Percentiles rank a stretch among this genome's conserved stretches.
Evolutionary conservation across 2,797 vertebrate genomes (phyloP).

Genomic region (Poecilia picta): DNA sequence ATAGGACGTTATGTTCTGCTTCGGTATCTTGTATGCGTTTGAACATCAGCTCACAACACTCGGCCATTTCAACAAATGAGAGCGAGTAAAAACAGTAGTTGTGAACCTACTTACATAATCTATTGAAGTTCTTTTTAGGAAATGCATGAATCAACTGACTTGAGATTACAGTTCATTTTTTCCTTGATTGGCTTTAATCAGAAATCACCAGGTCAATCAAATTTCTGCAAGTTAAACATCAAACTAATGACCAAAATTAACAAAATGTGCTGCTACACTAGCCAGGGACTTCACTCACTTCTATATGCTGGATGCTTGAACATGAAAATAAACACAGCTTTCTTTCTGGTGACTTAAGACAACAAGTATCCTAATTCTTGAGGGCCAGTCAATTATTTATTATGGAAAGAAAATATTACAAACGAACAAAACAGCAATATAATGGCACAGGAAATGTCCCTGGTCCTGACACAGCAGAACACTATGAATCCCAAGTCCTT

Average conservation of each 20-base stretch:
- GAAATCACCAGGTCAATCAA: background rate
- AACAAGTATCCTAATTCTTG: background rate
- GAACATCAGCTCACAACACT: slow-evolving; percentile 23
- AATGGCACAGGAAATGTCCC: background rate
- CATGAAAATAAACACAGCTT: background rate
- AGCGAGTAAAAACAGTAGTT: background rate
- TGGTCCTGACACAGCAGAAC: background rate
- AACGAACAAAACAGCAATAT: background rate
- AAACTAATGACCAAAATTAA: background rate
- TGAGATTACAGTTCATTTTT: background rate
- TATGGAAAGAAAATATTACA: background rate
- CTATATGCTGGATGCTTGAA: background rate
- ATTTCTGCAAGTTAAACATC: background rate
- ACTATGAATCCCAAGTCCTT: background rate
- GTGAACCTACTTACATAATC: background rate
- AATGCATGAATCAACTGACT: background rate
- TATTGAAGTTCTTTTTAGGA: background rate
- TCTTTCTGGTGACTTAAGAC: background rate
- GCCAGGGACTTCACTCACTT: background rate
- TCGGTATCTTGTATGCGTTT: background rate
- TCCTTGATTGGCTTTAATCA: background rate
- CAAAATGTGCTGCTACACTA: background rate
- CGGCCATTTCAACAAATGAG: slow-evolving; percentile 15
- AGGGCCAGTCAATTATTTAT: background rate
- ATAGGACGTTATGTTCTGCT: slow-evolving; percentile 4